Evolutionary conservation across 2,888 invertebrate genomes (phyloP), one percentile per base, ranked within the genome.

Genomic region (Caradrina clavipalpis): DNA sequence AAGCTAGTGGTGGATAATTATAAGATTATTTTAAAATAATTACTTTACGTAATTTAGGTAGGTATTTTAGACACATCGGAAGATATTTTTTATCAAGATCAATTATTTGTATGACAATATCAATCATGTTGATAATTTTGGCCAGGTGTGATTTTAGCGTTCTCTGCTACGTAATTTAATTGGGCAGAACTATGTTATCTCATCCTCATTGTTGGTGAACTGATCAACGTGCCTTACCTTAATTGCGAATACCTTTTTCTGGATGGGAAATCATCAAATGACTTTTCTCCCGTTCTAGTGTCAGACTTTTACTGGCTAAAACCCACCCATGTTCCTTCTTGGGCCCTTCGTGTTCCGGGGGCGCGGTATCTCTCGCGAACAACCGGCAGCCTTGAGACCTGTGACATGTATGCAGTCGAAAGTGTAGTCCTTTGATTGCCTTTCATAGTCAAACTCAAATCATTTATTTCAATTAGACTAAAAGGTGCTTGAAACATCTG

Each of bases 61-160:
- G 26, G 26, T 26, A 4, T 4, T 26, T 26, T 26, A 26, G 26
- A 26, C 4, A 26, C 26, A 26, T 26, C 26, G 4, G 26, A 26
- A 26, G 26, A 42, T 7, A 35, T 35, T 35, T 35, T 5, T 13
- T 56, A 21, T 51, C 13, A 10, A 49, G 7, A 47, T 64, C 13
- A 31, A 8, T 42, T 47, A 22, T 57, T 53, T 42, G 1, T 50
- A 22, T 11, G 19, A 15, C 19, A 49, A 53, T 45, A 45, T 64
- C 15, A 15, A 63, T 71, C 49, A 26, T 26, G 31, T n/a, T 26
- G 50, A 47, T 63, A 39, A 61, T 35, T 42, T 50, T 71, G 17
- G 17, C 35, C 49, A 71, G 19, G 35, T 62, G 45, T 51, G 50
- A 72, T 71, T 57, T 26, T 2, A 26, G 47, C 10, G 13, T 39